phyloP scores from a whole-genome alignment of 2,888 invertebrate species.

The Phyllotreta cruciferae region DNA sequence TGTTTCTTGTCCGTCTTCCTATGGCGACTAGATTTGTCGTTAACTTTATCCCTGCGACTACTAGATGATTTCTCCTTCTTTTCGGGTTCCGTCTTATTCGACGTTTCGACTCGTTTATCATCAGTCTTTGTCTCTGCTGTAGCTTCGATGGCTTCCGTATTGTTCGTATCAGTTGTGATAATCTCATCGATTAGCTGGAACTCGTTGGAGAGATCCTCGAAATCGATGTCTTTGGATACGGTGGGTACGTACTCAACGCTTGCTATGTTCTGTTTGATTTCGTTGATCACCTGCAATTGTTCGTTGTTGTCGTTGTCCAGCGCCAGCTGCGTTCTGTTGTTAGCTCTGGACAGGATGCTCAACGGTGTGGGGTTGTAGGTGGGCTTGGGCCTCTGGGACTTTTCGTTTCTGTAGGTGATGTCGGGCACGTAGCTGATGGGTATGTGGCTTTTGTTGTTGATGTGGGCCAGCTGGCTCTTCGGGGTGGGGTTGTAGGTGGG shows the following conservation, averaged over 20 bases:
- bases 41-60: slow-evolving; percentile 27
- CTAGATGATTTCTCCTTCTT: slow-evolving; percentile 35
- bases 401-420: slow-evolving; percentile 60
- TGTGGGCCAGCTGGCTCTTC: slow-evolving; percentile 60
- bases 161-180: slow-evolving; percentile 44
- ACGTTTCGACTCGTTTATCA: slow-evolving; percentile 7
- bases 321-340: slow-evolving; percentile 36
- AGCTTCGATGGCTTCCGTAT: slow-evolving; percentile 26
- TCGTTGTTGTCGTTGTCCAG: slow-evolving; percentile 40
- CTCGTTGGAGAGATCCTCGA: slow-evolving; percentile 57
- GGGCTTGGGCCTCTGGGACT: slow-evolving; percentile 51
- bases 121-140: neutral
- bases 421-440: slow-evolving; percentile 64
- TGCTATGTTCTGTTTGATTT: slow-evolving; percentile 49
- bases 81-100: slow-evolving; percentile 8
- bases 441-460: slow-evolving; percentile 57
- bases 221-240: slow-evolving; percentile 48
- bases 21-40: slow-evolving; percentile 27
- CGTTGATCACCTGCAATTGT: slow-evolving; percentile 44
- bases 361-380: slow-evolving; percentile 59
- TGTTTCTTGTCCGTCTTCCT: slow-evolving; percentile 34
- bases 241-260: slow-evolving; percentile 51
- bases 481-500: slow-evolving; percentile 61
- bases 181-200: slow-evolving; percentile 61
- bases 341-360: slow-evolving; percentile 54